Evolutionary conservation across 2,113 vertebrate genomes (phyloP).

Genomic region (Phainopepla nitens): DNA sequence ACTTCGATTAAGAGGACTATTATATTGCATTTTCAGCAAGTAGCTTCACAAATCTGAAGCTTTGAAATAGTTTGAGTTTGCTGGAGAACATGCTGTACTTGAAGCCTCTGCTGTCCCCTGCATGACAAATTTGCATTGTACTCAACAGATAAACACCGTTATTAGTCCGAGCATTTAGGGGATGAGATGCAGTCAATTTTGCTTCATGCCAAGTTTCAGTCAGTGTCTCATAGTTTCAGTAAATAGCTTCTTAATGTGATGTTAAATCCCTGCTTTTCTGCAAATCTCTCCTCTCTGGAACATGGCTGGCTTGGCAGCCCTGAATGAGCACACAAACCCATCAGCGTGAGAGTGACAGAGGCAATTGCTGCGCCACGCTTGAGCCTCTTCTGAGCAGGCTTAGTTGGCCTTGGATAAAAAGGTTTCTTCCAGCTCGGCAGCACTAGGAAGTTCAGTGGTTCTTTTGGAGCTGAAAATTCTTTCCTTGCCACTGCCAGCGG

Average conservation of each 20-base stretch:
- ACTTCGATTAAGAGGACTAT: background rate
- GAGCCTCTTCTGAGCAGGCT: background rate
- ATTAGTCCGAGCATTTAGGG: slow-evolving; percentile 15
- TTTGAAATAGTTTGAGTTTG: background rate
- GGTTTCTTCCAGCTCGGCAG: background rate
- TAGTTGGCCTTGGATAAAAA: background rate
- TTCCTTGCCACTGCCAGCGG: background rate
- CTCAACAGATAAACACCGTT: slow-evolving; percentile 23
- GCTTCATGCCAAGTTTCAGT: slow-evolving; percentile 29
- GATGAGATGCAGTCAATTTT: slow-evolving; percentile 13
- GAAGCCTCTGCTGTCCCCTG: background rate
- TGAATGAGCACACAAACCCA: background rate
- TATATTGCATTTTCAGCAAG: background rate
- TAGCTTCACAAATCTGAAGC: background rate
- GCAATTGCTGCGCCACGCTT: background rate
- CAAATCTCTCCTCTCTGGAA: background rate
- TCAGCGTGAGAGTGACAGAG: accelerated
- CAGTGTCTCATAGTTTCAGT: background rate
- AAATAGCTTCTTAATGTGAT: slow-evolving; percentile 34
- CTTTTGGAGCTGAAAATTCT: background rate
- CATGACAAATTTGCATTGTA: slow-evolving; percentile 20
- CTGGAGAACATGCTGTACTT: background rate
- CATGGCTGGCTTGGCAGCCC: background rate
- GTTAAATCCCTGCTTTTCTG: slow-evolving; percentile 17
- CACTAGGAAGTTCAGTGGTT: background rate